Conservation (phyloP, 1,140 invertebrate genomes). For the Stegodyphus dumicola region DNA sequence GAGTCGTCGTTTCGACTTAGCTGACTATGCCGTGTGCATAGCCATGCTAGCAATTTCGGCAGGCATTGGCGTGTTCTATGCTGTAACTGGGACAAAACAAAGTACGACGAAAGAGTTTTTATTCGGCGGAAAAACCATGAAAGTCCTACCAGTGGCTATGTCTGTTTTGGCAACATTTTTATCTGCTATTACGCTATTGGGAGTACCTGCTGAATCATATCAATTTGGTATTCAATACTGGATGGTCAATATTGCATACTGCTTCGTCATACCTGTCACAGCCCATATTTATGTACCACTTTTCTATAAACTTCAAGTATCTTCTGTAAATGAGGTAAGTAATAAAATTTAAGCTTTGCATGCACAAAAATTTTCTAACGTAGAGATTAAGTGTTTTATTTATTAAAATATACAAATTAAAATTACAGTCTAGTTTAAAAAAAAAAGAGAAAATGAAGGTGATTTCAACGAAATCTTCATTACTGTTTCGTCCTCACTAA, state of each 20-base stretch:
- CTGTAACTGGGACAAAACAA: conserved; percentile 86
- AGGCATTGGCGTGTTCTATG: conserved; percentile 82
- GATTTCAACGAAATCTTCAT: not conserved
- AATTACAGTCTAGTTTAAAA: not conserved
- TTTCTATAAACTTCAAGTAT: conserved; percentile 86
- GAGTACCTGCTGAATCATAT: conserved; percentile 88
- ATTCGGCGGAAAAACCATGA: conserved; percentile 82
- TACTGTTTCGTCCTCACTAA: not conserved
- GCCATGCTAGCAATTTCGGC: conserved; percentile 69
- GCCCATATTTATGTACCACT: conserved; percentile 88
- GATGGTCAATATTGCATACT: conserved; percentile 80
- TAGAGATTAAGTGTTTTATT: not conserved
- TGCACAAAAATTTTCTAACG: not conserved
- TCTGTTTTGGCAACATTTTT: conserved; percentile 71
- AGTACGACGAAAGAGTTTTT: conserved; percentile 88
- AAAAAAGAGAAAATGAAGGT: not conserved
- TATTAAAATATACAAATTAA: not conserved
- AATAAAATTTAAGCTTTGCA: not conserved
- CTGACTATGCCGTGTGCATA: conserved; percentile 77
- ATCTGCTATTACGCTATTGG: conserved; percentile 90
- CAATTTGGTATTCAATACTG: conserved; percentile 84
- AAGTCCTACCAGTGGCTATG: conserved; percentile 81
- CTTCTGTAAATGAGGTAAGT: conserved; percentile 82
- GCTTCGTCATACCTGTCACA: conserved; percentile 83
- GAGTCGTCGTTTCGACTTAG: conserved; percentile 9